phyloP scores from a whole-genome alignment of 1,140 invertebrate species.

The Acromyrmex echinatior region DNA sequence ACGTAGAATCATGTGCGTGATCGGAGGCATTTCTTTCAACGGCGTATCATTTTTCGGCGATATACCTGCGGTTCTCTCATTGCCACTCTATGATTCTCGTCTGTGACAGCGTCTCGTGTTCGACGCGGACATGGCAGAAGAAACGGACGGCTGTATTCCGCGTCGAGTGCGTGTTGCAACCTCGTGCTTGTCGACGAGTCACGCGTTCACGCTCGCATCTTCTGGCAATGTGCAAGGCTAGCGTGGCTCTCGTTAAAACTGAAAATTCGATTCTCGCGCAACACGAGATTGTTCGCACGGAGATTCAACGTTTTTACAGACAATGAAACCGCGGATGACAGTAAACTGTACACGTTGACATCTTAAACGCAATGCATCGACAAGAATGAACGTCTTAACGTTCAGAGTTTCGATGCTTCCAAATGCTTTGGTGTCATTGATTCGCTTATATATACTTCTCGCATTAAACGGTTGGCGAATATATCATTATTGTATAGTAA shows the following conservation, averaged over 20 bases:
- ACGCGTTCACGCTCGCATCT: background rate
- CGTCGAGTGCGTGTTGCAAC: background rate
- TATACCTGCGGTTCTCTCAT: no score
- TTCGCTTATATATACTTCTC: background rate
- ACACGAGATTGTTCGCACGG: background rate
- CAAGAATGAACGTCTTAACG: background rate
- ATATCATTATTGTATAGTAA: no score
- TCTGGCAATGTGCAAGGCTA: background rate
- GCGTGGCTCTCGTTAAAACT: no score
- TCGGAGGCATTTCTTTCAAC: background rate
- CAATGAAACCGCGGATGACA: background rate
- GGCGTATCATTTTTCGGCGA: background rate
- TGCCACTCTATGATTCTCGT: background rate
- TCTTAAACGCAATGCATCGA: background rate
- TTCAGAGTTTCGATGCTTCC: background rate
- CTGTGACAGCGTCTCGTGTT: background rate
- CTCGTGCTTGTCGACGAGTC: background rate
- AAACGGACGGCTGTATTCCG: background rate
- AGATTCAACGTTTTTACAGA: background rate
- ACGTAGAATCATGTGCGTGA: background rate
- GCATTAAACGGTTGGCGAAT: background rate
- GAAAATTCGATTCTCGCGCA: background rate
- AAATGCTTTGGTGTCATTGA: background rate
- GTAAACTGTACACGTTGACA: background rate
- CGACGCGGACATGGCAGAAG: background rate